Evolutionary conservation across 2,113 vertebrate genomes (phyloP), one percentile per base, ranked within the genome.

Genomic region (Clarias macrocephalus): DNA sequence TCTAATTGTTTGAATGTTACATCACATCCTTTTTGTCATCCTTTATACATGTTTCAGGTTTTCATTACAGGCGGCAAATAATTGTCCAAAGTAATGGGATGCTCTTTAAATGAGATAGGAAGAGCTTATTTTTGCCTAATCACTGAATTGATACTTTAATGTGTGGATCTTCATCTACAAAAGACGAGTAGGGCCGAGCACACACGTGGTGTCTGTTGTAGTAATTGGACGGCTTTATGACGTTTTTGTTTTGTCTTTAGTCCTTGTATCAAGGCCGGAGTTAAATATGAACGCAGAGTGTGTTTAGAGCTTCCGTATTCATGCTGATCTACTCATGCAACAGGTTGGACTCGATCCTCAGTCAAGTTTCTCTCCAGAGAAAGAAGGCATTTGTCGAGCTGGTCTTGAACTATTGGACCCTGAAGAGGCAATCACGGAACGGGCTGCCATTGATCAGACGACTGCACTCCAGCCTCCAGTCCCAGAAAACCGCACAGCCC

Each of bases 301-400:
- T 28, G 18, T 57, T 77, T n/a, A 54, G n/a, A 28, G 52, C 13
- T 0, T 52, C 21, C 42, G 5, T 25, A 54, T 57, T 33, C 3
- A 5, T 28, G 25, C 30, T 37, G 15, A 62, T 42, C 33, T 42
- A n/a, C 79, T 62, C 21, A 42, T 62, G 79, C 79, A 42, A 62
- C 89, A 99, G 98, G 94, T 96, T 99, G 93, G 97, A 97, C 93
- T 97, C 96, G 91, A 98, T 99, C 91, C 94, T 97, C 88, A 98
- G 98, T 94, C 98, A 99, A 95, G 97, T 99, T 92, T 97, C 98
- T 84, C 93, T 99, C 88, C 97, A 97, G 92, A 98, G 97, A 94
- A 99, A 99, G 95, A 98, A 95, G 93, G 97, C 96, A 23, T 99
- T 99, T 91, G 96, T 99, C 76, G 97, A 99, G 93, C 95, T 98